Evolutionary conservation across 2,888 invertebrate species (phyloP).

Genomic region (Tillus elongatus): DNA sequence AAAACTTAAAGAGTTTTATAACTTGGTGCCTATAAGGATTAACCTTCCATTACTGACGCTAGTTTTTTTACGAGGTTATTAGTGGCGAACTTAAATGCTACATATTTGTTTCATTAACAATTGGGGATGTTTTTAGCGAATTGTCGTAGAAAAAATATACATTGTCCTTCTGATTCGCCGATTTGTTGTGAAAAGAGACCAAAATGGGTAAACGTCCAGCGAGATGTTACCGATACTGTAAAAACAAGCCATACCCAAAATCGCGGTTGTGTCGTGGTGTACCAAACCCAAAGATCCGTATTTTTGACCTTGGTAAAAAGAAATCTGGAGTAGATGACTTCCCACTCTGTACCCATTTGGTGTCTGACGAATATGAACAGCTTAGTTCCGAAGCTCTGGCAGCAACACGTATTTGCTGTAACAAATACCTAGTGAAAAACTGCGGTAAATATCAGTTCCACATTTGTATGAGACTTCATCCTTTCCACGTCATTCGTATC

Average conservation of each 20-base stretch:
- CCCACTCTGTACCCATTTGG: slow-evolving; percentile 95
- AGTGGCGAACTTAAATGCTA: too few relatives aligned
- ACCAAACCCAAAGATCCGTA: slow-evolving; percentile 98
- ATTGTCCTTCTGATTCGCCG: too few relatives aligned
- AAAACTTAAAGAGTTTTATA: too few relatives aligned
- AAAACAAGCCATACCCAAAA: slow-evolving; percentile 99
- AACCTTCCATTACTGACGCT: too few relatives aligned
- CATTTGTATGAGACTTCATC: slow-evolving; percentile 95
- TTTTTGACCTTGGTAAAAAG: slow-evolving; percentile 98
- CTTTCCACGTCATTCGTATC: slow-evolving; percentile 98
- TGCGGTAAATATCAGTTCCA: slow-evolving; percentile 99
- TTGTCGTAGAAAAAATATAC: too few relatives aligned
- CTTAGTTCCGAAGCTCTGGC: slow-evolving; percentile 98
- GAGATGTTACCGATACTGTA: slow-evolving; percentile 98
- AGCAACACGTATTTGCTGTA: slow-evolving; percentile 98
- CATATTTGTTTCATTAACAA: too few relatives aligned
- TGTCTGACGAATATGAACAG: slow-evolving; percentile 99
- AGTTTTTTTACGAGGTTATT: too few relatives aligned
- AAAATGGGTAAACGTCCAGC: slow-evolving; percentile 98
- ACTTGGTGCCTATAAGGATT: too few relatives aligned
- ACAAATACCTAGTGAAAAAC: slow-evolving; percentile 97
- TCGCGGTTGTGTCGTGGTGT: slow-evolving; percentile 99
- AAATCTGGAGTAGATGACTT: slow-evolving; percentile 96
- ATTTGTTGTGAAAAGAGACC: too few relatives aligned
- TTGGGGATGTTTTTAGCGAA: too few relatives aligned